Evolutionary conservation across 1,140 invertebrate genomes (phyloP), one percentile per base, ranked within the genome.

Genomic region (Agrilus planipennis): DNA sequence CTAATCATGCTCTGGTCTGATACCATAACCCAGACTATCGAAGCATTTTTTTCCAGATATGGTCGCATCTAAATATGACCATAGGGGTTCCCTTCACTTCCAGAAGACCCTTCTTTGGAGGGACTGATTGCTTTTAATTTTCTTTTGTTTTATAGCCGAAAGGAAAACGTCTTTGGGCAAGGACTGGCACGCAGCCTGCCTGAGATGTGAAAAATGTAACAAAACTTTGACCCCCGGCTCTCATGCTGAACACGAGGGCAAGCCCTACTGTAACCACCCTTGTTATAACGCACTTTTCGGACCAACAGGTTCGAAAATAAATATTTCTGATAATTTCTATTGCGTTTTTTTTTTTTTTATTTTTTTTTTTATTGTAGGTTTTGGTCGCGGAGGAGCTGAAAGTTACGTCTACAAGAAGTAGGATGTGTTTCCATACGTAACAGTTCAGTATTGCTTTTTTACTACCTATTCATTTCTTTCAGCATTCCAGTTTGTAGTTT

Each of bases 161-260:
- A 70, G 81, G 43, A 81, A 84, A 53, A 76, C 76, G 0, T 85
- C 81, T 9, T 57, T 86, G 31, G 82, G 83, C 4, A 85, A 85
- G 58, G 82, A 86, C 55, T 87, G 82, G 82, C 84, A 86, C 49
- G 62, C 74, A 5, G 67, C 67, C 9, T 86, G 84, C 58, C 60
- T 87, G 34, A 70, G 72, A 42, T 86, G 83, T 57, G 77, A 78
- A 56, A 83, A 84, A 59, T 86, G 83, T 55, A 81, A 79, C 56
- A 86, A 85, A 59, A 84, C 79, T 0, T 58, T 87, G 19, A 72
- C 76, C 16, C 73, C 79, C 2, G 82, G 83, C 10, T 69, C 67
- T 21, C 79, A 85, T 58, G 68, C 76, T 7, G 76, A 86, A 63
- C 79, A 81, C 50, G 79, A 84, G 31, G 77, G 78, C 35, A 82